These are phyloP conservation scores for Agriotes lineatus DNA, from an alignment of 2,888 invertebrate species.

Conservation along the genomic window DNA sequence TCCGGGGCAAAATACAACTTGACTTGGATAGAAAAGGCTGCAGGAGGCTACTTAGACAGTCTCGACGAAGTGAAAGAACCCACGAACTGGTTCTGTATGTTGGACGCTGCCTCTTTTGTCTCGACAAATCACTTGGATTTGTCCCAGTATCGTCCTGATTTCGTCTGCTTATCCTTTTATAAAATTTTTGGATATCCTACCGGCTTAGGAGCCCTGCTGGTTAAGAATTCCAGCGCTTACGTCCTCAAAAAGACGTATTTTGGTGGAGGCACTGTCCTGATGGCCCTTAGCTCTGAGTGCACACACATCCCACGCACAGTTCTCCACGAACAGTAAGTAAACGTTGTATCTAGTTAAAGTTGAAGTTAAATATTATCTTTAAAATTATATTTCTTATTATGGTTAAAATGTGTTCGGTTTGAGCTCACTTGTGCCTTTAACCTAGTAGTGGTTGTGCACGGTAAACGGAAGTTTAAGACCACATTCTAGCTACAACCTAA, in stretches of 20 bases:
- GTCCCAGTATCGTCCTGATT: constrained; percentile 81
- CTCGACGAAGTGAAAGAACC: constrained; percentile 61
- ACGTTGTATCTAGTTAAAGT: no score
- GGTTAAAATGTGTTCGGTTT: no score
- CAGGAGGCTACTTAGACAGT: constrained; percentile 72
- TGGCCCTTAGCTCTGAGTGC: constrained; percentile 79
- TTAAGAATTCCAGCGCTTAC: constrained; percentile 74
- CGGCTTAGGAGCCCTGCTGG: constrained; percentile 90
- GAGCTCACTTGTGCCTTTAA: no score
- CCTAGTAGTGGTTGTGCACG: no score
- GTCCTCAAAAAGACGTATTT: constrained; percentile 82
- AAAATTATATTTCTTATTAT: no score
- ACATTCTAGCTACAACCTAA: no score
- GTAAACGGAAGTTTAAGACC: no score
- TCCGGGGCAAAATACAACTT: constrained; percentile 92
- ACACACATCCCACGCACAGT: constrained; percentile 78
- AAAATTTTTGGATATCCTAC: constrained; percentile 98
- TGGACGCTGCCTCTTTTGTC: constrained; percentile 90
- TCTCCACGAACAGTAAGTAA: constrained; percentile 78
- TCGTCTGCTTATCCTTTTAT: constrained; percentile 93
- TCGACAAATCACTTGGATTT: constrained; percentile 85
- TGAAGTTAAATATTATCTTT: no score
- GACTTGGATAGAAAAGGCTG: constrained; percentile 75
- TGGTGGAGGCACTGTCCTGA: constrained; percentile 94
- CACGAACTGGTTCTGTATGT: constrained; percentile 76